Evolutionary conservation across 2,797 vertebrate species (phyloP).

Genomic region (Spinus olivaceus): DNA sequence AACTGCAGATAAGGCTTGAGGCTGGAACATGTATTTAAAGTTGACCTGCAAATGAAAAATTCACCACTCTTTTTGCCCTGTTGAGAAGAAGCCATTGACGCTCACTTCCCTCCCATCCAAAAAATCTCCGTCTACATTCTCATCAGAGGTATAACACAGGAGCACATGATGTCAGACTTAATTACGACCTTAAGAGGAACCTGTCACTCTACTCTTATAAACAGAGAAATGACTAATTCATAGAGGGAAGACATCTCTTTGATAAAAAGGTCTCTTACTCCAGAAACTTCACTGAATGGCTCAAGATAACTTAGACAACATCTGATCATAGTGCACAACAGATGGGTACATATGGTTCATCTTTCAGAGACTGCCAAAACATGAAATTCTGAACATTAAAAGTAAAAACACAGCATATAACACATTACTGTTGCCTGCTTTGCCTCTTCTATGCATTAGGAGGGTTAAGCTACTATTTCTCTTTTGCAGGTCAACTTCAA

Average conservation of each 20-base stretch:
- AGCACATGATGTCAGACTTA: background rate
- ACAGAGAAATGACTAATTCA: background rate
- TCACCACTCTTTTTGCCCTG: background rate
- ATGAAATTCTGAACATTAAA: background rate
- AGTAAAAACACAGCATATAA: background rate
- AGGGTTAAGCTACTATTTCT: slow-evolving; percentile 23
- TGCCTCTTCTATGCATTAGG: background rate
- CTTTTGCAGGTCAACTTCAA: slow-evolving; percentile 67
- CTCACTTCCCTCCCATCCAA: background rate
- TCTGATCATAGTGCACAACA: accelerated
- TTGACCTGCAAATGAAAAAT: slow-evolving; percentile 67
- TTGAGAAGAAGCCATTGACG: background rate
- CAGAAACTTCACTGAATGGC: background rate
- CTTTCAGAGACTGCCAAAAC: background rate
- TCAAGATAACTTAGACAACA: background rate
- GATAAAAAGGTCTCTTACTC: background rate
- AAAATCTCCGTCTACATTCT: background rate
- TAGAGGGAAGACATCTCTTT: background rate
- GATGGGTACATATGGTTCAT: background rate
- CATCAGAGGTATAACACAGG: background rate
- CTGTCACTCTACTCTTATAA: background rate
- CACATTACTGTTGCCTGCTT: background rate
- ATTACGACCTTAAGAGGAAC: background rate
- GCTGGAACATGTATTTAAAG: slow-evolving; percentile 61
- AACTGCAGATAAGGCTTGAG: slow-evolving; percentile 26